These are phyloP conservation scores for Theodoxus fluviatilis DNA, from an alignment of 2,888 invertebrate species.

Conservation along the genomic window DNA sequence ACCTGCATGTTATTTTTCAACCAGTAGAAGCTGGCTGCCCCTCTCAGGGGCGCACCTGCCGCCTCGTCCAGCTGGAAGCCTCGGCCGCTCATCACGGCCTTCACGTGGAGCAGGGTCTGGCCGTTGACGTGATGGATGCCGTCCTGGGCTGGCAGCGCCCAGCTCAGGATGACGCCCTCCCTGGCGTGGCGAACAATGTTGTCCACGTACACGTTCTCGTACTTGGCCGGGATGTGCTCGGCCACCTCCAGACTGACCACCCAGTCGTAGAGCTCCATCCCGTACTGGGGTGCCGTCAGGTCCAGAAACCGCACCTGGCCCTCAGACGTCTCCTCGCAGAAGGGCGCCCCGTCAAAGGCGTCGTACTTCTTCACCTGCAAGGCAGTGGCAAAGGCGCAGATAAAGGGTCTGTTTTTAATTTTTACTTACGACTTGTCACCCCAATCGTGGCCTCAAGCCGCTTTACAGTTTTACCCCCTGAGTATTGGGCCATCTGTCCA, in stretches of 20 bases:
- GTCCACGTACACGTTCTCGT: slow-evolving; percentile 38
- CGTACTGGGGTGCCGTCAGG: slow-evolving; percentile 42
- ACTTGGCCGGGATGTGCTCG: slow-evolving; percentile 41
- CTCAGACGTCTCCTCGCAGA: no score
- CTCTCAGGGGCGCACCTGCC: slow-evolving; percentile 27
- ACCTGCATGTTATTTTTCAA: slow-evolving; percentile 35
- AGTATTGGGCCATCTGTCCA: no score
- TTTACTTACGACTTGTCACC: no score
- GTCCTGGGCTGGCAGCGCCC: slow-evolving; percentile 41
- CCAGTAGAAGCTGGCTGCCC: slow-evolving; percentile 32
- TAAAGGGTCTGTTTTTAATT: no score
- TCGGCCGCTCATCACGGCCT: slow-evolving; percentile 28
- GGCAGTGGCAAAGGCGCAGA: no score
- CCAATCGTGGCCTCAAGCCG: no score
- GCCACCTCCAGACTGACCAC: slow-evolving; percentile 42
- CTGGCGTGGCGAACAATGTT: slow-evolving; percentile 38
- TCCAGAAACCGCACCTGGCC: no score
- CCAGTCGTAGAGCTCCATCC: slow-evolving; percentile 41
- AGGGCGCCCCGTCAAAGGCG: no score
- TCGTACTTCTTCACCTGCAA: no score
- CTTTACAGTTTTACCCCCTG: no score
- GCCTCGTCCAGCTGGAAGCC: slow-evolving; percentile 32
- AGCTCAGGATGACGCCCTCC: slow-evolving; percentile 40
- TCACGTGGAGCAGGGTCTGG: slow-evolving; percentile 33
- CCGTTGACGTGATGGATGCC: slow-evolving; percentile 39